Percentiles rank a stretch among this genome's conserved stretches.
Evolutionary conservation across 1,140 invertebrate genomes (phyloP).

Genomic region (Eriosoma lanigerum): DNA sequence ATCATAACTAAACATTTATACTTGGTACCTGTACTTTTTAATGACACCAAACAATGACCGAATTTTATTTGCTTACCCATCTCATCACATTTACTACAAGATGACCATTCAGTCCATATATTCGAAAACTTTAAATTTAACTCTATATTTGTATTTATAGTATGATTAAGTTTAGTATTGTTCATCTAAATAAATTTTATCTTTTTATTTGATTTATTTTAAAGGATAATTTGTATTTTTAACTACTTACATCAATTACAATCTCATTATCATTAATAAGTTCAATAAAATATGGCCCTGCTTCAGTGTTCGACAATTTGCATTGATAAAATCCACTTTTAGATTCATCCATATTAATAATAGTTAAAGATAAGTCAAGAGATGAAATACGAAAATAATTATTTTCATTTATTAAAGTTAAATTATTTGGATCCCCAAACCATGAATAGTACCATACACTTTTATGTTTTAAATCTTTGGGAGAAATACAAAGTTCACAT

Average conservation of each 20-base stretch:
- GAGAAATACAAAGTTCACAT: slow-evolving; percentile 62
- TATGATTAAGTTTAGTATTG: not conserved
- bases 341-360: slow-evolving; percentile 60
- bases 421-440: slow-evolving; percentile 1
- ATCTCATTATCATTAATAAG: slow-evolving; percentile 58
- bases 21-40: slow-evolving; percentile 39
- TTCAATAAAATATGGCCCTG: slow-evolving; percentile 60
- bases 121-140: slow-evolving; percentile 23
- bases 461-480: slow-evolving; percentile 57
- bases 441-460: slow-evolving; percentile 60
- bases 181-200: not conserved
- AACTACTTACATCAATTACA: slow-evolving; percentile 52
- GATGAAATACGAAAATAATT: slow-evolving; percentile 58
- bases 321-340: slow-evolving; percentile 63
- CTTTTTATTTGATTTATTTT: slow-evolving; percentile 2
- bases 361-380: slow-evolving; percentile 59
- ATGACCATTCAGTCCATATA: slow-evolving; percentile 64
- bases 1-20: not conserved
- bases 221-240: not conserved
- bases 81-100: slow-evolving; percentile 65
- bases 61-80: slow-evolving; percentile 62
- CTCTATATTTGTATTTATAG: not conserved
- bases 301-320: slow-evolving; percentile 58
- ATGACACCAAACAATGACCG: slow-evolving; percentile 63
- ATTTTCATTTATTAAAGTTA: slow-evolving; percentile 43